Base-by-base conservation (phyloP, 2,888 invertebrate genomes). In the Auanema freiburgensis region DNA sequence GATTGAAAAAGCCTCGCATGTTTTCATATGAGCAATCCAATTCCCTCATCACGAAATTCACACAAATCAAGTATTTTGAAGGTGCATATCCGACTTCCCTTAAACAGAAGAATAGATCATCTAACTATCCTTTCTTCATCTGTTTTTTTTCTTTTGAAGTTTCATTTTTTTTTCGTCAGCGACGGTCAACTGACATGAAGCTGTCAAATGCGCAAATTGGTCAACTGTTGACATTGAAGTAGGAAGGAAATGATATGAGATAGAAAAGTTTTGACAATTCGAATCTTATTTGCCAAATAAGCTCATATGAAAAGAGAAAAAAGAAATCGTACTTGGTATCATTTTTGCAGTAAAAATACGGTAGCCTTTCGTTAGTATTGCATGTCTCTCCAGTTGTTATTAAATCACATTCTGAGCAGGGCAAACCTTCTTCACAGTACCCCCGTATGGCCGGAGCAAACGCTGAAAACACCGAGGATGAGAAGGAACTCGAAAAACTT, bases 351-450 rank as follows among this genome's bases (percentile, higher is more conserved):
- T 50, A 54, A 44, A 66, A 72, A 0, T 67, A 63, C 24, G 74
- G 74, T 14, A 72, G 57, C 24, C 69, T 50, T 16, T 74, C 72
- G 11, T 63, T 56, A 12, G 67, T 68, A 43, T 74, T 74, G 42
- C 74, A 74, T 12, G 72, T 10, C 16, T 74, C 60, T 10, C 72
- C 71, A 1, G 59, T 58, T 6, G 51, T 24, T 12, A 73, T 61
- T 8, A 78, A 59, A 44, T 77, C 72, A 46, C 77, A 77, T 43
- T 77, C 74, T 10, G 67, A 64, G 42, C 77, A 77, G 21, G 59
- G 57, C 1, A 64, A 54, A 14, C 68, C 76, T 54, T 73, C 73
- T 58, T 77, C 74, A 56, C 77, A 77, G 54, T 77, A 77, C 2
- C 55, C 46, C 33, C 33, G 3, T 4, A 33, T 8, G 23, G 25